Evolutionary conservation across 2,113 vertebrate species (phyloP).

Genomic region (Amphilophus citrinellus): DNA sequence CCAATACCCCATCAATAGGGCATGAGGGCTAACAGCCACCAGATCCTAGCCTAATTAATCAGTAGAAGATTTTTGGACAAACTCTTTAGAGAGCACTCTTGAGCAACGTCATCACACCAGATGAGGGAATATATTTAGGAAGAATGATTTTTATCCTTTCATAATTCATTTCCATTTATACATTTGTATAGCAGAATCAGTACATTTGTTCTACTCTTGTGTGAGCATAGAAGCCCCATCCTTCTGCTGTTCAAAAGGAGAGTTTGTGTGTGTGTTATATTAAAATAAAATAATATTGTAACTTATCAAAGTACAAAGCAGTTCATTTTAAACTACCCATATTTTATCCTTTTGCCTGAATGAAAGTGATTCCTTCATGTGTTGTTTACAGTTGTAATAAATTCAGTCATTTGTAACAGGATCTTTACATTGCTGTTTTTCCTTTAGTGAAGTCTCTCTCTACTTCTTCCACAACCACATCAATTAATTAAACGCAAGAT

Average conservation of each 20-base stretch:
- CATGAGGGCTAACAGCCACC: no score
- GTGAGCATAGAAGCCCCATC: no score
- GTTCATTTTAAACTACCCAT: background rate
- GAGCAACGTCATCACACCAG: no score
- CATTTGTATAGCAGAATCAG: no score
- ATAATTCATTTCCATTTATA: no score
- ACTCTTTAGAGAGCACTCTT: no score
- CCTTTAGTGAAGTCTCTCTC: background rate
- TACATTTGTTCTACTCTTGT: no score
- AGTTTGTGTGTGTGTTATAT: background rate
- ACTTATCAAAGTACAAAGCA: background rate
- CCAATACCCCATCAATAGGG: background rate
- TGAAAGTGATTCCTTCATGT: background rate
- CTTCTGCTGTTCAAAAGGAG: no score
- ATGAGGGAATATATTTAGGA: no score
- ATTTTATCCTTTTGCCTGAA: background rate
- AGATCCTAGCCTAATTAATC: no score
- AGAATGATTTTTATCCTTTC: no score
- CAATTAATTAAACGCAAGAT: background rate
- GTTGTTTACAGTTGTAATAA: background rate
- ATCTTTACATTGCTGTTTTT: background rate
- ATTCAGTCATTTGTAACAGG: background rate
- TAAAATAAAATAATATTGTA: background rate
- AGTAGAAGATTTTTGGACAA: no score
- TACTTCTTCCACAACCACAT: background rate